phyloP scores from a whole-genome alignment of 2,888 invertebrate species.

The Lithophane socia region DNA sequence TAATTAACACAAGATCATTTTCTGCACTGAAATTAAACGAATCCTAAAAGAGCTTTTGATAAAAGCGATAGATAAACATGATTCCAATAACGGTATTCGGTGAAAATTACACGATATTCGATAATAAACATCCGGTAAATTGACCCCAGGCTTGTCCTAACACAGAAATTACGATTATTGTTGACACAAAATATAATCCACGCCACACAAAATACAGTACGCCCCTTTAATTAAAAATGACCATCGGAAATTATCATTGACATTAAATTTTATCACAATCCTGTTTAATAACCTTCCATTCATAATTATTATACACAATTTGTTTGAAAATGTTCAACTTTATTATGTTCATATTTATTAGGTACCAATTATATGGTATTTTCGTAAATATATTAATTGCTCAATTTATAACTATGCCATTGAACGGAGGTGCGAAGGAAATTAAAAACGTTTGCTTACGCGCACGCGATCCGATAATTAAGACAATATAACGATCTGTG shows the following conservation, averaged over 20 bases:
- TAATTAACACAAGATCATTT: neutral
- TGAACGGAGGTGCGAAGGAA: slow-evolving; percentile 59
- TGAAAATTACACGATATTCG: slow-evolving; percentile 21
- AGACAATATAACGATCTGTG: slow-evolving; percentile 60
- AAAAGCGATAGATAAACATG: neutral
- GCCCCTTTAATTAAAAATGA: slow-evolving; percentile 57
- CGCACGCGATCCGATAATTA: slow-evolving; percentile 71
- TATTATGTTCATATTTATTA: slow-evolving; percentile 28
- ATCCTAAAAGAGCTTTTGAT: neutral
- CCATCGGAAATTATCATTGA: slow-evolving; percentile 46
- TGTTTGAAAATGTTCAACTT: slow-evolving; percentile 32
- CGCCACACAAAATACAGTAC: slow-evolving; percentile 28
- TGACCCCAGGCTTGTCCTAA: slow-evolving; percentile 40
- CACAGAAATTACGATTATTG: slow-evolving; percentile 49
- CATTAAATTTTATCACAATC: slow-evolving; percentile 56
- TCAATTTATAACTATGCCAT: slow-evolving; percentile 43
- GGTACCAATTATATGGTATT: slow-evolving; percentile 38
- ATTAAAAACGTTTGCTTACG: slow-evolving; percentile 57
- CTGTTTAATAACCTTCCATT: slow-evolving; percentile 30
- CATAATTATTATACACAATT: slow-evolving; percentile 26
- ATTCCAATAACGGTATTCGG: slow-evolving; percentile 32
- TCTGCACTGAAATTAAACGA: neutral
- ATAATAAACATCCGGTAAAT: slow-evolving; percentile 21
- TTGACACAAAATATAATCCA: slow-evolving; percentile 45
- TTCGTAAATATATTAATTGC: slow-evolving; percentile 59